A percentile compares a stretch with the other conserved stretches of the same genome.
Evolutionary conservation across 2,797 vertebrate genomes (phyloP).

Genomic region (Parauchenoglanis punctatus): DNA sequence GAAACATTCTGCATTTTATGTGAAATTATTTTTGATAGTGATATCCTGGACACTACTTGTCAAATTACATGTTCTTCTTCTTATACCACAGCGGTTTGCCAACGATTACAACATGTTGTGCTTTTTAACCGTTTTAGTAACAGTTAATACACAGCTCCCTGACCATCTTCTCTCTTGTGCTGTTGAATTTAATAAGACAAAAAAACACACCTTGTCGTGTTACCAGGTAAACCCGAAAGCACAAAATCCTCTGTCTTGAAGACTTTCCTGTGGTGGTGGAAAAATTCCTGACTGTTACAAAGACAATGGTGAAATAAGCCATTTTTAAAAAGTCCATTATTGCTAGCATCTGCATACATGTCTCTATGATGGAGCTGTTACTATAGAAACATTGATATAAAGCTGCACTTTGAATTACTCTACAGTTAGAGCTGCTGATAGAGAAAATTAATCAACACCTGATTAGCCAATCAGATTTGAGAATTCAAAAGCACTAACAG

Average conservation of each 20-base stretch:
- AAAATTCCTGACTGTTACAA: background rate
- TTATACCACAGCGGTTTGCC: background rate
- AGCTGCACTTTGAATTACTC: background rate
- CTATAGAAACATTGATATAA: background rate
- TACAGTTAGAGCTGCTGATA: background rate
- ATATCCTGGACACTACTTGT: background rate
- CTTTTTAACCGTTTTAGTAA: too few relatives aligned
- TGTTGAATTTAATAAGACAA: too few relatives aligned
- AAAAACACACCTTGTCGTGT: too few relatives aligned
- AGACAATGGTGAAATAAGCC: background rate
- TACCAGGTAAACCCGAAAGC: too few relatives aligned
- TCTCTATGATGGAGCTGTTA: background rate
- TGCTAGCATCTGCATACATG: background rate
- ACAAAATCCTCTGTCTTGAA: background rate
- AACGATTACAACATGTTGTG: background rate
- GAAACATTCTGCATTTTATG: background rate
- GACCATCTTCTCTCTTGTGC: too few relatives aligned
- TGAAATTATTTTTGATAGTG: background rate
- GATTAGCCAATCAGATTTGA: background rate
- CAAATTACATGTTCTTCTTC: too few relatives aligned
- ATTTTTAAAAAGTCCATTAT: background rate
- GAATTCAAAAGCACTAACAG: background rate
- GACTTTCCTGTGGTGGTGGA: too few relatives aligned
- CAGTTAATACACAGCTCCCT: background rate
- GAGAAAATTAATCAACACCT: background rate